A percentile compares a stretch with the other conserved stretches of the same genome.
phyloP scores from a whole-genome alignment of 2,888 invertebrate species.

The Drosophila anomelani region DNA sequence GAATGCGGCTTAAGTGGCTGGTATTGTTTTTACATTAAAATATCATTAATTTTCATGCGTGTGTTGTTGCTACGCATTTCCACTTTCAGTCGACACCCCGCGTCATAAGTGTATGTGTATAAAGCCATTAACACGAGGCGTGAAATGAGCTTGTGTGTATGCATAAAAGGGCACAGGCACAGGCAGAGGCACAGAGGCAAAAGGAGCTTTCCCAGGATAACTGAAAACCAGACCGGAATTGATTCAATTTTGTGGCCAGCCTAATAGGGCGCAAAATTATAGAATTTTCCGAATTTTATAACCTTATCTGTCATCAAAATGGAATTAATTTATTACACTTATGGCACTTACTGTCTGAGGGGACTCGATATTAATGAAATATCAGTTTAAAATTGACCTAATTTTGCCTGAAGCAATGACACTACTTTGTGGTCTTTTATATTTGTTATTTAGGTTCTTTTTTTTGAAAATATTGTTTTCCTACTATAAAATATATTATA shows the following conservation, averaged over 20 bases:
- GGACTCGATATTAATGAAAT: background rate
- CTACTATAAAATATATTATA: too few relatives aligned
- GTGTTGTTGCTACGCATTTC: conserved; percentile 25
- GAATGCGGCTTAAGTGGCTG: conserved; percentile 74
- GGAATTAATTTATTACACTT: conserved; percentile 2
- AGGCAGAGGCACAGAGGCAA: background rate
- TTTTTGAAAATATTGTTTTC: too few relatives aligned
- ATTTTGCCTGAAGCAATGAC: background rate
- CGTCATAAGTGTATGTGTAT: conserved; percentile 35
- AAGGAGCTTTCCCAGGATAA: conserved; percentile 1
- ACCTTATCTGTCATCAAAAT: background rate
- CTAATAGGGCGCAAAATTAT: conserved; percentile 11
- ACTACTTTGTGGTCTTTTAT: too few relatives aligned
- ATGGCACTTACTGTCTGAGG: background rate
- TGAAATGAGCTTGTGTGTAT: conserved; percentile 43
- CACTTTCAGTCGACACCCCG: conserved; percentile 18
- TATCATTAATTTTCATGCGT: conserved; percentile 75
- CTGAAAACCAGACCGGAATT: background rate
- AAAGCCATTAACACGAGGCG: conserved; percentile 59
- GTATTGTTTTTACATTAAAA: conserved; percentile 81
- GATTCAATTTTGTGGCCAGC: conserved; percentile 8
- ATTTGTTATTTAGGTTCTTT: too few relatives aligned
- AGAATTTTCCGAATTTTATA: background rate
- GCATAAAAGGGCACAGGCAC: conserved; percentile 5
- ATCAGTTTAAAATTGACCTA: background rate